Evolutionary conservation across 2,113 vertebrate species (phyloP).

Genomic region (Eleginops maclovinus): DNA sequence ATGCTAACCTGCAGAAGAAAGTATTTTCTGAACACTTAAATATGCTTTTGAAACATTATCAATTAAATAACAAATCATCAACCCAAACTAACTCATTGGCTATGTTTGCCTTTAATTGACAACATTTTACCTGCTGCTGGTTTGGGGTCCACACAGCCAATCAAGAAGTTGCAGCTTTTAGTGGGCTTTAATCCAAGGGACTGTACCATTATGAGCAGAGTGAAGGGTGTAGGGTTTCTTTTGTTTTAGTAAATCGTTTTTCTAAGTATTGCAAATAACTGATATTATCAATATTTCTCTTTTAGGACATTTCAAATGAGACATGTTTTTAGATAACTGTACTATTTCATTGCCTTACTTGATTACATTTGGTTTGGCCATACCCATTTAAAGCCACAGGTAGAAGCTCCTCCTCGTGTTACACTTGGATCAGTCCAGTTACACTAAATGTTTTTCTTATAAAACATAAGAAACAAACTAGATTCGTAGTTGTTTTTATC

Average conservation of each 20-base stretch:
- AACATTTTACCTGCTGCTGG: background rate
- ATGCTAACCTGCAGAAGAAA: background rate
- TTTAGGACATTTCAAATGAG: background rate
- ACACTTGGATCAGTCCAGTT: too few relatives aligned
- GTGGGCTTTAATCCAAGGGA: background rate
- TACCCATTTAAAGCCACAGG: background rate
- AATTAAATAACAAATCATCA: background rate
- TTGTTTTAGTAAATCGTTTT: background rate
- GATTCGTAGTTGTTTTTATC: too few relatives aligned
- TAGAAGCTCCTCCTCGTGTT: too few relatives aligned
- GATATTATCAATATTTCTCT: background rate
- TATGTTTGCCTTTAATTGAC: background rate
- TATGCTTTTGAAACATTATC: background rate
- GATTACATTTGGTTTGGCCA: background rate
- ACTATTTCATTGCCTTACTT: background rate
- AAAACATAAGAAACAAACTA: too few relatives aligned
- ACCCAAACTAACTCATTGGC: background rate
- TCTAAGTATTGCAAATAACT: background rate
- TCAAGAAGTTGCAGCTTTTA: rapidly evolving
- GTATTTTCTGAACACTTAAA: background rate
- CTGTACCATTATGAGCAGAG: background rate
- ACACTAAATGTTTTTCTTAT: too few relatives aligned
- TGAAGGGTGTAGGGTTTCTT: background rate
- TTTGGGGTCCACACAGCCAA: background rate
- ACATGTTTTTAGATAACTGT: background rate